These are phyloP conservation scores for Agrilus biguttatus DNA, from an alignment of 2,888 invertebrate genomes.

Conservation along the genomic window DNA sequence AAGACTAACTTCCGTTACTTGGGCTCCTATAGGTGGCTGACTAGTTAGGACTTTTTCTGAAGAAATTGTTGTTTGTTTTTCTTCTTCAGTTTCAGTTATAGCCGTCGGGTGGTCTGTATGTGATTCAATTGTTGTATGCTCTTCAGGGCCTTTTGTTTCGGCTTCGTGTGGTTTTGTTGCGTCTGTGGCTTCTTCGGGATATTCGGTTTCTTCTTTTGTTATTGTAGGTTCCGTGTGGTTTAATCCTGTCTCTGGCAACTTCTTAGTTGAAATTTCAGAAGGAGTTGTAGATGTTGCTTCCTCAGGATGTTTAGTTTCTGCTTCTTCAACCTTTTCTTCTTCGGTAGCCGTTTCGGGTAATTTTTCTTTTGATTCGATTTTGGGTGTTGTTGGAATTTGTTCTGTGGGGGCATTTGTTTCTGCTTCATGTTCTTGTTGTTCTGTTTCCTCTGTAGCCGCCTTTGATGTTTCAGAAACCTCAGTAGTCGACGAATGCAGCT, in stretches of 20 bases:
- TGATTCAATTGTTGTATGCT: background rate
- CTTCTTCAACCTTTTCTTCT: background rate
- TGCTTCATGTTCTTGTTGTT: slow-evolving; percentile 1
- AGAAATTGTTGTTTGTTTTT: background rate
- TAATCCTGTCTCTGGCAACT: background rate
- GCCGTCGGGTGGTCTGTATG: slow-evolving; percentile 1
- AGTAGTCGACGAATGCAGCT: slow-evolving; percentile 2
- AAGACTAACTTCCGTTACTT: background rate
- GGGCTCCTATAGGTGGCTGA: no score
- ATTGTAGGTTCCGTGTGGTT: background rate
- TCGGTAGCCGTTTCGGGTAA: background rate
- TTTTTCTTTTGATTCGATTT: background rate
- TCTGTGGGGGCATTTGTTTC: background rate
- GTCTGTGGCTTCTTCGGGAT: slow-evolving; percentile 1
- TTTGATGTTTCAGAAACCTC: slow-evolving; percentile 1
- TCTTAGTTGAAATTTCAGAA: background rate
- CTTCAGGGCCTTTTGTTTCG: background rate
- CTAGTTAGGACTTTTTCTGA: background rate
- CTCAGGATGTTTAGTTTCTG: background rate
- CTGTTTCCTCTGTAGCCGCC: slow-evolving; percentile 1
- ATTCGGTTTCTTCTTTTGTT: slow-evolving; percentile 1
- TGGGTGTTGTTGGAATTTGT: background rate
- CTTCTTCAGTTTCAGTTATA: slow-evolving; percentile 1
- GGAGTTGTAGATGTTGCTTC: background rate
- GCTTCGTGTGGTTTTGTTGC: slow-evolving; percentile 1